Conservation (phyloP, 1,140 invertebrate species). For the Pygmarrhopalites habei region DNA sequence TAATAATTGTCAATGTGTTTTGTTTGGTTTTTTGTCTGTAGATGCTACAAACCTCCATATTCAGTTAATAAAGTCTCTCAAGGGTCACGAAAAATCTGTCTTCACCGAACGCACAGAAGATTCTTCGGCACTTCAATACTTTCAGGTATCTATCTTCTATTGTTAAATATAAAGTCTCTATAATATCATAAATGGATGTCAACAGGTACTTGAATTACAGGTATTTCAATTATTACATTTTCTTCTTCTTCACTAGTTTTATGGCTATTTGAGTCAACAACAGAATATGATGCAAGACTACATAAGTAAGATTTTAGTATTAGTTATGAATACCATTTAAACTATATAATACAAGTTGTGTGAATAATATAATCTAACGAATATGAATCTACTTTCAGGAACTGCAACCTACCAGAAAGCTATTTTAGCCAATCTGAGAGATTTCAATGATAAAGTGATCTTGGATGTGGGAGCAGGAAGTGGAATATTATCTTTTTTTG, state of each 20-base stretch:
- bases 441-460: slow-evolving; percentile 88
- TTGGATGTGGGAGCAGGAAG: slow-evolving; percentile 95
- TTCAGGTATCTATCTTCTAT: no score
- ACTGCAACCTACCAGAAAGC: slow-evolving; percentile 97
- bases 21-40: slow-evolving; percentile 56
- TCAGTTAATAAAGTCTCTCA: slow-evolving; percentile 66
- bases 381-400: no score
- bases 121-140: slow-evolving; percentile 95
- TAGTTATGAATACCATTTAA: no score
- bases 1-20: no score
- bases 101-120: slow-evolving; percentile 96
- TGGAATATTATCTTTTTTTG: slow-evolving; percentile 97
- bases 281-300: slow-evolving; percentile 99
- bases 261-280: slow-evolving; percentile 97
- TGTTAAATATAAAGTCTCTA: no score
- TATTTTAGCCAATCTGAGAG: slow-evolving; percentile 84
- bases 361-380: no score
- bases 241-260: slow-evolving; percentile 95
- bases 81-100: slow-evolving; percentile 68
- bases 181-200: no score
- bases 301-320: no score
- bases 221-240: no score
- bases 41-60: slow-evolving; percentile 71
- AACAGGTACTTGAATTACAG: no score
- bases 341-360: no score